Conservation (phyloP, 2,797 vertebrate genomes). For the Hephaestus fuliginosus region DNA sequence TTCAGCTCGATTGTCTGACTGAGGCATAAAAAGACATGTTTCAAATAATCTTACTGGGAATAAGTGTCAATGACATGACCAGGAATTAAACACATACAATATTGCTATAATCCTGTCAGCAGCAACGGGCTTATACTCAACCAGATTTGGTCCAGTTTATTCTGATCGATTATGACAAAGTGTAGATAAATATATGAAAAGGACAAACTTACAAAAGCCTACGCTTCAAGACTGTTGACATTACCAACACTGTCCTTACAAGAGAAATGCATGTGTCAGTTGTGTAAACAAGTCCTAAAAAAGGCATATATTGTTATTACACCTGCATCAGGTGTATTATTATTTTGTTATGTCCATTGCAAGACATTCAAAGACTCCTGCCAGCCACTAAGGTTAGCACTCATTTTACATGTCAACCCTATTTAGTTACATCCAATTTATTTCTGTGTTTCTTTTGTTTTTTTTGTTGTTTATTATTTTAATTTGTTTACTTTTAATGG, state of each 20-base stretch:
- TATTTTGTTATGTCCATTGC: too few relatives aligned
- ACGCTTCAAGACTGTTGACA: background rate
- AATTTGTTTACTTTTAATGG: background rate
- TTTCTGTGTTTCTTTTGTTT: background rate
- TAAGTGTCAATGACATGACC: background rate
- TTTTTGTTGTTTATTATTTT: background rate
- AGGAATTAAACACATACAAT: too few relatives aligned
- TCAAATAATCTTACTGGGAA: background rate
- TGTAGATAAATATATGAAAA: background rate
- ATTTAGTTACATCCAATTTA: background rate
- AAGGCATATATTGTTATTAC: too few relatives aligned
- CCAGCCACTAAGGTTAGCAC: background rate
- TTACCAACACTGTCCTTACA: background rate
- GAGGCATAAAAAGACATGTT: background rate
- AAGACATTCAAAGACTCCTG: background rate
- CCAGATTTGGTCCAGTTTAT: background rate
- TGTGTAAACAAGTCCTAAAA: too few relatives aligned
- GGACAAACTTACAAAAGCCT: too few relatives aligned
- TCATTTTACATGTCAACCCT: background rate
- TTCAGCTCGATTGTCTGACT: background rate
- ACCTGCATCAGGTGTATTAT: too few relatives aligned
- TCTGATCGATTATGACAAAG: background rate
- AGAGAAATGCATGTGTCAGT: background rate
- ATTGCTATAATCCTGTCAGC: background rate
- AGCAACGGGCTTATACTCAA: too few relatives aligned